phyloP scores from a whole-genome alignment of 2,113 vertebrate genomes.

The Cinclus cinclus region DNA sequence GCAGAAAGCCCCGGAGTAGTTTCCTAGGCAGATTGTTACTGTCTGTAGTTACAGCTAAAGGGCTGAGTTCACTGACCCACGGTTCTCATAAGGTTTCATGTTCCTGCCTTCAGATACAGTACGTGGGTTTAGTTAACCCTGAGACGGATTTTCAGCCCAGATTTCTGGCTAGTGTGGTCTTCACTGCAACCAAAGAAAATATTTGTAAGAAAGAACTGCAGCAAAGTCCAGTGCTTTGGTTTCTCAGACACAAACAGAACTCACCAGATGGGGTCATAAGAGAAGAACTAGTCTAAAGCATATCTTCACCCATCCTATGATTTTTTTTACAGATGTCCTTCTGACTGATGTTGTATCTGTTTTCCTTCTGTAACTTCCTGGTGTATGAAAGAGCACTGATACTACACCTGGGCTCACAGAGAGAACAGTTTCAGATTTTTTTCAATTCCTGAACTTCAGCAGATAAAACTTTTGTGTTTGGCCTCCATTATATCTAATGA shows the following conservation, averaged over 20 bases:
- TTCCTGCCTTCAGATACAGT: neutral
- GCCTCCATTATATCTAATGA: neutral
- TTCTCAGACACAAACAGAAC: constrained; percentile 37
- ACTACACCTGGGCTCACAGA: neutral
- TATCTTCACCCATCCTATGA: neutral
- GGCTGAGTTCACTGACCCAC: neutral
- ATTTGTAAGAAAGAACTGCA: constrained; percentile 34
- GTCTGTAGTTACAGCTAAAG: neutral
- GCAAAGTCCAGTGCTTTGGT: constrained; percentile 5
- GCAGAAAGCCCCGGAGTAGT: neutral
- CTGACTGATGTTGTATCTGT: neutral
- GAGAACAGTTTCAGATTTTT: neutral
- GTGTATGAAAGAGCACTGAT: neutral
- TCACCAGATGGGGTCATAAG: neutral
- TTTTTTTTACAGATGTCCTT: neutral
- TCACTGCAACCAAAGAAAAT: constrained; percentile 49
- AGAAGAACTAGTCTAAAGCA: neutral
- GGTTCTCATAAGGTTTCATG: neutral
- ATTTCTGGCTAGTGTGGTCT: constrained; percentile 9
- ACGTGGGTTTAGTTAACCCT: constrained; percentile 19
- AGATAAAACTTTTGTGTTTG: neutral
- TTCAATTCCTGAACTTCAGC: neutral
- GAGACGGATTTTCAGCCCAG: neutral
- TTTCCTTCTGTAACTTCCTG: neutral
- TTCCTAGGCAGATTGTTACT: neutral